phyloP scores from a whole-genome alignment of 2,113 vertebrate species.

The Nothocercus julius region DNA sequence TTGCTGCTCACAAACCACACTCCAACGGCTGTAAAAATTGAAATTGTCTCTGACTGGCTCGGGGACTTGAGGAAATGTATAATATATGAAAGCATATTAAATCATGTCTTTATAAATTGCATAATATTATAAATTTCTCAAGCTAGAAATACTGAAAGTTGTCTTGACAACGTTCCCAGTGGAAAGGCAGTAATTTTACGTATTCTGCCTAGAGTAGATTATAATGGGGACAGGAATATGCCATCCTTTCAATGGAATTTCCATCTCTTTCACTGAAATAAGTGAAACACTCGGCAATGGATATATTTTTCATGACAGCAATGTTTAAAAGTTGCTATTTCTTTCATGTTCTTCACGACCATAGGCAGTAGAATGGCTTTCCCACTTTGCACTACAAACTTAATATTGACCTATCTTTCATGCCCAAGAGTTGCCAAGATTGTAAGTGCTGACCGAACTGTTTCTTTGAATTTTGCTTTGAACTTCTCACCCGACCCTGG shows the following conservation, averaged over 20 bases:
- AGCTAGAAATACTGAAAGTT: background rate
- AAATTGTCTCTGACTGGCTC: background rate
- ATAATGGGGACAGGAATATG: background rate
- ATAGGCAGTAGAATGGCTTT: background rate
- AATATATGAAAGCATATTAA: background rate
- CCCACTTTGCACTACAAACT: background rate
- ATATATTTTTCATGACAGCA: background rate
- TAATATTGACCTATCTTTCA: background rate
- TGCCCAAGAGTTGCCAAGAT: background rate
- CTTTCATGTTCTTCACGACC: background rate
- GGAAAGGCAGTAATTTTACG: constrained; percentile 2
- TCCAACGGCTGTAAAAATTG: background rate
- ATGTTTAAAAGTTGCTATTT: background rate
- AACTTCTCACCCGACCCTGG: background rate
- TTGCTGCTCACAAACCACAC: background rate
- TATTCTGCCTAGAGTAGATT: background rate
- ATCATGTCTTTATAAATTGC: background rate
- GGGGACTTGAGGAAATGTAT: background rate
- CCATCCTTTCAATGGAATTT: background rate
- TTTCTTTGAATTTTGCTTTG: background rate
- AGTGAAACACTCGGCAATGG: background rate
- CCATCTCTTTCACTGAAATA: background rate
- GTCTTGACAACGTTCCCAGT: background rate
- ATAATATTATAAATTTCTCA: background rate
- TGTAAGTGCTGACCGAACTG: background rate